Base-by-base conservation (phyloP, 2,888 invertebrate genomes). In the Drosophila demipolita region DNA sequence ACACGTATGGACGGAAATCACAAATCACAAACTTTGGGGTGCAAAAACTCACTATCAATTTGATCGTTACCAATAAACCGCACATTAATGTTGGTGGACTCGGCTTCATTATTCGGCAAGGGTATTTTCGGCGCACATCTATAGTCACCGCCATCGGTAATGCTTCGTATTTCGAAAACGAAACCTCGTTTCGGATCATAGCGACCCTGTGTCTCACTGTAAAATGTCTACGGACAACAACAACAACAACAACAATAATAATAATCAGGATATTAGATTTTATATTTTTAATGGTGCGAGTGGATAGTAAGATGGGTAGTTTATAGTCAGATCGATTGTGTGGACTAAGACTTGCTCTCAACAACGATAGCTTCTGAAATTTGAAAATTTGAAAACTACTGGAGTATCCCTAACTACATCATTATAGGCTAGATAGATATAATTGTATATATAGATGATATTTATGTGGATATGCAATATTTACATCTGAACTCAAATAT, bases 21-120 rank as follows among this genome's bases (percentile, higher is more conserved):
- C 92, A 92, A 92, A 92, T 92, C 93, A 92, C 92, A 92, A 93
- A 91, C 91, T 87, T 89, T 87, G 92, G 91, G 91, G 92, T 91
- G 91, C 91, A 91, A 90, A 83, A 91, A 92, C 92, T 92, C 92
- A 92, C 92, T 91, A 92, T 91, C 83, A 92, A 91, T 85, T 81
- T 87, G 80, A 90, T 90, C 89, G 92, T 92, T 92, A 93, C 92
- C 92, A 89, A 77, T 78, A 84, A 89, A 91, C 78, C 77, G 64
- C 86, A 91, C 84, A 66, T 67, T 55, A 65, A 91, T 75, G 73
- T 62, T 26, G 60, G 75, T 75, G 68, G 66, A 73, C 78, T 93
- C 92, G 75, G 87, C 91, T 72, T 92, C 91, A 57, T 93, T 84
- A 4, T 71, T 76, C 69, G 72, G 80, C n/a, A 87, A 80, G 20